phyloP scores from a whole-genome alignment of 2,113 vertebrate species.

The Cygnus buccinator region DNA sequence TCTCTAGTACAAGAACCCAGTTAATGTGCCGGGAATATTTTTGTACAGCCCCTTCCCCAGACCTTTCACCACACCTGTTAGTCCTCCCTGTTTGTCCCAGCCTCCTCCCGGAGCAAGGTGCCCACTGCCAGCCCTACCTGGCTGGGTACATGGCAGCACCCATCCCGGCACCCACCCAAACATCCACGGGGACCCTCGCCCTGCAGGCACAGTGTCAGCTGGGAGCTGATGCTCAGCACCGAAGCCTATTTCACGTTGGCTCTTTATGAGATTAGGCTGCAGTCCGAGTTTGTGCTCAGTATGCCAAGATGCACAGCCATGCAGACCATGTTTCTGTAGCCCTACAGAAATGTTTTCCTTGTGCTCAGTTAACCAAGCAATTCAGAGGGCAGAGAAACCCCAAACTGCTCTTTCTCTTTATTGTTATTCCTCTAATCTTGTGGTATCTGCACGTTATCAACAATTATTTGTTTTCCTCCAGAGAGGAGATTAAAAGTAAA shows the following conservation, averaged over 20 bases:
- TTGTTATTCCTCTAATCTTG: not conserved
- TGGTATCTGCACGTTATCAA: not conserved
- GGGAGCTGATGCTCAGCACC: not conserved
- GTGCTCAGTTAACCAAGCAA: not conserved
- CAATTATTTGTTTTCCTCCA: not conserved
- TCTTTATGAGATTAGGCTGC: not conserved
- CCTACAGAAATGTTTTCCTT: not conserved
- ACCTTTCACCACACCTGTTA: not conserved
- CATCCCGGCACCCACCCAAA: not conserved
- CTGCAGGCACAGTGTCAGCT: not conserved
- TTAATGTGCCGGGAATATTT: not conserved
- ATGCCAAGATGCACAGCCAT: not conserved
- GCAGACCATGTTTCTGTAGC: not conserved
- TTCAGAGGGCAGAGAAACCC: not conserved
- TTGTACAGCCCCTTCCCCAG: not conserved
- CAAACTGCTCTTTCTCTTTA: not conserved
- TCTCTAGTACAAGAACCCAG: not conserved
- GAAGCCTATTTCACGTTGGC: not conserved
- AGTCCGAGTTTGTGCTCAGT: not conserved
- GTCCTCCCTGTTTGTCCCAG: not conserved
- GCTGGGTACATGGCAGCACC: fast-evolving
- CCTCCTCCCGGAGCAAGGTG: fast-evolving
- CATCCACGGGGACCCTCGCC: not conserved
- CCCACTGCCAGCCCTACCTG: not conserved
- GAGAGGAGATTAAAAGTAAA: not conserved